Evolutionary conservation across 2,113 vertebrate genomes (phyloP).

Genomic region (Dromaius novaehollandiae): DNA sequence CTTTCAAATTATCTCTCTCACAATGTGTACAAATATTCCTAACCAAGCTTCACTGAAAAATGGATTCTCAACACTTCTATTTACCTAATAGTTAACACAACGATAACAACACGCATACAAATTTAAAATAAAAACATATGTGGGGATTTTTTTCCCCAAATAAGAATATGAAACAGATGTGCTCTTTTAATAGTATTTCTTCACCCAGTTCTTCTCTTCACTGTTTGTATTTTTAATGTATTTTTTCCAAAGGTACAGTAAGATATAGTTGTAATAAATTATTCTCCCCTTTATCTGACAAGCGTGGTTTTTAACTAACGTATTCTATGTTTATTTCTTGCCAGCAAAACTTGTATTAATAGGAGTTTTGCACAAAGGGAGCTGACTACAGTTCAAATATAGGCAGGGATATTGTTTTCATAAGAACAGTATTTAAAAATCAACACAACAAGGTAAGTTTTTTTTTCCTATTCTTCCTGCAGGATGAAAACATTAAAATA

Average conservation of each 20-base stretch:
- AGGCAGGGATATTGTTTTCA: not conserved
- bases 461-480: not conserved
- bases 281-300: slow-evolving; percentile 50
- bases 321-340: slow-evolving; percentile 44
- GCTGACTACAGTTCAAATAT: not conserved
- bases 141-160: slow-evolving; percentile 62
- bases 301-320: slow-evolving; percentile 24
- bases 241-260: slow-evolving; percentile 27
- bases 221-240: slow-evolving; percentile 71
- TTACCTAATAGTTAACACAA: slow-evolving; percentile 83
- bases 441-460: not conserved
- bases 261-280: slow-evolving; percentile 36
- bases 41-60: slow-evolving; percentile 78
- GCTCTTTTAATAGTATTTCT: slow-evolving; percentile 80
- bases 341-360: not conserved
- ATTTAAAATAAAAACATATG: slow-evolving; percentile 84
- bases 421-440: not conserved
- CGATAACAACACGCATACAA: slow-evolving; percentile 81
- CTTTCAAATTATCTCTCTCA: slow-evolving; percentile 75
- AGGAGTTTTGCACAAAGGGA: slow-evolving; percentile 1
- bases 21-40: slow-evolving; percentile 74
- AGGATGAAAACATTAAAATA: not conserved
- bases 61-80: slow-evolving; percentile 79
- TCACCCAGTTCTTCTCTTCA: slow-evolving; percentile 72
- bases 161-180: slow-evolving; percentile 82